Evolutionary conservation across 2,113 vertebrate species (phyloP).

Genomic region (Muntiacus muntjak): DNA sequence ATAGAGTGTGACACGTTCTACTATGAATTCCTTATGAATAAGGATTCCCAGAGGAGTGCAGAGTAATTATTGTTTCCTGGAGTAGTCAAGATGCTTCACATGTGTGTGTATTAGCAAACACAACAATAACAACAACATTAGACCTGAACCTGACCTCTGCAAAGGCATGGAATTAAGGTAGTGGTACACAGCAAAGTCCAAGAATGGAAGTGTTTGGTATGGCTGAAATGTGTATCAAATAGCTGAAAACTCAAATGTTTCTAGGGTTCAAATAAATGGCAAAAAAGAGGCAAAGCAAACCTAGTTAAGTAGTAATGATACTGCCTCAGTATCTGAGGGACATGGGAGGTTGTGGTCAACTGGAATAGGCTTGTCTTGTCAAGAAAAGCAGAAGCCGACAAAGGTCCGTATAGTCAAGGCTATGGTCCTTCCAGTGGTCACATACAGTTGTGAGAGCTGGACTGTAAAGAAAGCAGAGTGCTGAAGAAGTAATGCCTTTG

Average conservation of each 20-base stretch:
- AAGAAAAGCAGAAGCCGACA: neutral
- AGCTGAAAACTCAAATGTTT: constrained; percentile 5
- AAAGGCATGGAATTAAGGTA: neutral
- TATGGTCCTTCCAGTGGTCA: neutral
- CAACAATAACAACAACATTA: neutral
- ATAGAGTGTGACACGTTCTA: neutral
- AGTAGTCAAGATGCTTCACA: neutral
- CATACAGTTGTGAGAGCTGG: neutral
- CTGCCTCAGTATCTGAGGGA: neutral
- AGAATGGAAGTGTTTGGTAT: neutral
- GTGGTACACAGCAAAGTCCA: neutral
- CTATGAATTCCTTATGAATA: neutral
- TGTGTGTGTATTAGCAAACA: neutral
- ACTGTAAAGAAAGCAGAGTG: neutral
- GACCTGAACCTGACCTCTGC: neutral
- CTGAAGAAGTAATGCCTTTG: neutral
- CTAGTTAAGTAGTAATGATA: neutral
- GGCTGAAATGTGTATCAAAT: neutral
- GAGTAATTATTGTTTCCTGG: neutral
- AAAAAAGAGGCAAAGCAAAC: neutral
- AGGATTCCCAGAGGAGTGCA: neutral
- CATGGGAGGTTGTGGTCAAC: neutral
- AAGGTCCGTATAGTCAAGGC: neutral
- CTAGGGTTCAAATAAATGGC: neutral
- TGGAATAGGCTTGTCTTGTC: neutral